Base-by-base conservation (phyloP, 23 tunicate genomes). In the Trididemnum clinides region DNA sequence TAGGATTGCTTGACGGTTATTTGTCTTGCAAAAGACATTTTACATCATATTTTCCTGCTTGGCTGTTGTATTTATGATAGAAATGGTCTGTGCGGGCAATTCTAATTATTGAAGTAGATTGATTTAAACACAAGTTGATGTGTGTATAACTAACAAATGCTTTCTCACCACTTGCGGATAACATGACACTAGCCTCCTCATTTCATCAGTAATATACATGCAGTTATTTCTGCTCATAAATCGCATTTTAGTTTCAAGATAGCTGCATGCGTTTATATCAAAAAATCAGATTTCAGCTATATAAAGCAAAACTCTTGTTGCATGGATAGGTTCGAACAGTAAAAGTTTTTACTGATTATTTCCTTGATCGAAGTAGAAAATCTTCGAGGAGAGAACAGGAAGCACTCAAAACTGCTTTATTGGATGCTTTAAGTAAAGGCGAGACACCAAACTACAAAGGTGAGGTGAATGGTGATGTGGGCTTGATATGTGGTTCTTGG, bases 241-340 rank as follows among this genome's bases (percentile, higher is more conserved):
- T 3, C 6, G 4, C 21, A 28, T 27, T 28, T 7, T 70, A 7
- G 39, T 10, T 70, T 12, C 30, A 70, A 7, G 28, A 21, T 28
- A 7, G 36, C 21, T 31, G 77, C 15, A 33, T 70, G 28, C 21
- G 5, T 70, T 70, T 31, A 30, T 32, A 6, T 7, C 37, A 32
- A 70, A 63, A 10, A 15, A n/a, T n/a, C 15, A 44, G 15, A 15
- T 7, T 7, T 31, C 12, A 26, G n/a, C 25, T 26, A 6, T 71
- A 6, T 31, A 28, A n/a, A n/a, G n/a, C n/a, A n/a, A n/a, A n/a
- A n/a, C n/a, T n/a, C n/a, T n/a, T n/a, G n/a, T n/a, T n/a, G n/a
- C n/a, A n/a, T n/a, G n/a, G n/a, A n/a, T 28, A 86, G 89, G 59
- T 86, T 33, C 84, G 89, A 3, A 86, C 89, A 25, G 36, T 77